phyloP scores from a whole-genome alignment of 2,113 vertebrate genomes.

The Neopipo cinnamomea region DNA sequence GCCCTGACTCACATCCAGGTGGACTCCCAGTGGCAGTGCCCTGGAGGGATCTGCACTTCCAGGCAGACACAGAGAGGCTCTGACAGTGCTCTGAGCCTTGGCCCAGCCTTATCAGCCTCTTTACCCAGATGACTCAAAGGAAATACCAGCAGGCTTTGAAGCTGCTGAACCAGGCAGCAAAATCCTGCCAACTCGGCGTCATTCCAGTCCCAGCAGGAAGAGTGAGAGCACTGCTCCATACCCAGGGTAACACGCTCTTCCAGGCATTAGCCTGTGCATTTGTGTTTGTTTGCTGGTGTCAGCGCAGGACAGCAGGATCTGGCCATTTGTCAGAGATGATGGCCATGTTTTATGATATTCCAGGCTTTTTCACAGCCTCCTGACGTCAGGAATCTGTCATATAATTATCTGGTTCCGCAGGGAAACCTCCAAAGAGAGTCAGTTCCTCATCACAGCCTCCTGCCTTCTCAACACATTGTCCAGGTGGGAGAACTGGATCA shows the following conservation, averaged over 20 bases:
- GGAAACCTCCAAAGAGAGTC: neutral
- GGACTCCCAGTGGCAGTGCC: neutral
- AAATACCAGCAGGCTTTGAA: constrained; percentile 20
- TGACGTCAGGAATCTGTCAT: neutral
- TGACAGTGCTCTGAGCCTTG: neutral
- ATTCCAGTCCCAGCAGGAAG: constrained; percentile 16
- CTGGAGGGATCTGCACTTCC: neutral
- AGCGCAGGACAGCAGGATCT: neutral
- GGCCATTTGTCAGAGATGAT: neutral
- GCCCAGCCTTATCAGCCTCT: neutral
- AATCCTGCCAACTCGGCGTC: neutral
- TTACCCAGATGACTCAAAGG: constrained; percentile 22
- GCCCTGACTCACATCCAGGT: neutral
- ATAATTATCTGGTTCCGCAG: neutral
- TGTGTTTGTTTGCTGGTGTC: neutral
- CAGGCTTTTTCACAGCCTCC: neutral
- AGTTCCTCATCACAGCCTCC: neutral
- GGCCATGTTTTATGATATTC: neutral
- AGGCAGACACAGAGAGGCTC: neutral
- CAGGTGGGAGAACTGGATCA: neutral
- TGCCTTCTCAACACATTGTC: neutral
- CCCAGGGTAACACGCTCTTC: neutral
- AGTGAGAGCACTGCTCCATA: neutral
- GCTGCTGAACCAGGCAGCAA: neutral
- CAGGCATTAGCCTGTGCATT: neutral